Evolutionary conservation across 92 coral and sea anemone species (phyloP).

Genomic region (Zoanthus gigantus): DNA sequence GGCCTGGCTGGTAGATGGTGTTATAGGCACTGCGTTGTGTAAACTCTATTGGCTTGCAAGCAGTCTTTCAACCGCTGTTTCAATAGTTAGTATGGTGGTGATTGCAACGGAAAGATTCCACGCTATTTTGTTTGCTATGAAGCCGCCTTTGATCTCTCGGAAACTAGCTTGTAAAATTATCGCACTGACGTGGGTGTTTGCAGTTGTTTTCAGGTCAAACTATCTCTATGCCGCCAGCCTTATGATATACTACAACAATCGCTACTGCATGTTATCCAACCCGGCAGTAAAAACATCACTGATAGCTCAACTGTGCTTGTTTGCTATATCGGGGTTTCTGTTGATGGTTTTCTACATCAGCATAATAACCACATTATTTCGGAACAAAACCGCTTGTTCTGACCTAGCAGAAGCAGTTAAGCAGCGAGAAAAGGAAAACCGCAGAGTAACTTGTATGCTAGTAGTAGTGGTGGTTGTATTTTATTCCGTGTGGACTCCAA

Average conservation of each 20-base stretch:
- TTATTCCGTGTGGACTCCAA: slow-evolving; percentile 22
- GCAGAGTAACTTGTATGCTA: slow-evolving; percentile 27
- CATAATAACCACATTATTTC: not conserved
- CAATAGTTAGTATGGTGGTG: slow-evolving; percentile 28
- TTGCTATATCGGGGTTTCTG: not conserved
- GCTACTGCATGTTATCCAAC: not conserved
- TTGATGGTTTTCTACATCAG: slow-evolving; percentile 10
- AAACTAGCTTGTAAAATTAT: slow-evolving; percentile 8
- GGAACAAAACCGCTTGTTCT: not conserved
- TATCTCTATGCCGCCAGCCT: slow-evolving; percentile 22
- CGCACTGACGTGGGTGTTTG: slow-evolving; percentile 21
- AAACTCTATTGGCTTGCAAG: slow-evolving; percentile 25
- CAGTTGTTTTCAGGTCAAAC: slow-evolving; percentile 14
- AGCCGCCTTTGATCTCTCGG: slow-evolving; percentile 22
- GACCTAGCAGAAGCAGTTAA: not conserved
- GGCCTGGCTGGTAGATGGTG: slow-evolving; percentile 19
- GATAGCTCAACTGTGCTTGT: slow-evolving; percentile 1
- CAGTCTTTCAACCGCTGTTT: slow-evolving; percentile 34
- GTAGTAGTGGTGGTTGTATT: slow-evolving; percentile 1
- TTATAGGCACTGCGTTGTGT: not conserved
- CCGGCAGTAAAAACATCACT: not conserved
- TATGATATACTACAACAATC: not conserved
- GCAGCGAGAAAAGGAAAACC: slow-evolving; percentile 24
- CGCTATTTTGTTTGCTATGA: slow-evolving; percentile 46
- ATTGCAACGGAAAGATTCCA: slow-evolving; percentile 39